Conservation (phyloP, 2,888 invertebrate species). For the Stenichneumon culpator region DNA sequence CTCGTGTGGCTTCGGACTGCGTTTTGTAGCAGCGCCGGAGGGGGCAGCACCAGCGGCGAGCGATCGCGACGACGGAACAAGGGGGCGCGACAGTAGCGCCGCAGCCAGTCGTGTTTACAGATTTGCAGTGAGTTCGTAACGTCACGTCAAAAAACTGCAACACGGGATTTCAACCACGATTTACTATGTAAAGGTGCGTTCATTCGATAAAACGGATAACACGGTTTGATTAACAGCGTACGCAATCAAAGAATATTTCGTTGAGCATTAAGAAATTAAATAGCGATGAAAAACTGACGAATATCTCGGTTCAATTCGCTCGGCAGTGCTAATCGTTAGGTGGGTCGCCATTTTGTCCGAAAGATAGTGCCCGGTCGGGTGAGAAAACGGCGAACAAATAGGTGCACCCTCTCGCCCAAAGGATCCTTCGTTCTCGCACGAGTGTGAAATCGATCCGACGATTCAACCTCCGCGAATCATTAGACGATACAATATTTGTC, state of each 20-base stretch:
- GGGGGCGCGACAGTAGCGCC: slow-evolving; percentile 76
- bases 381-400: slow-evolving; percentile 78
- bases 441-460: slow-evolving; percentile 37
- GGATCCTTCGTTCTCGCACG: slow-evolving; percentile 55
- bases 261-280: slow-evolving; percentile 10
- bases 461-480: background rate
- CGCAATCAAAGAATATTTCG: background rate
- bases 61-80: slow-evolving; percentile 27
- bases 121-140: slow-evolving; percentile 83
- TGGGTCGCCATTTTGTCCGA: slow-evolving; percentile 85
- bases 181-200: slow-evolving; percentile 84
- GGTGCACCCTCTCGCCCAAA: slow-evolving; percentile 72
- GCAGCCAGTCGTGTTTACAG: slow-evolving; percentile 82
- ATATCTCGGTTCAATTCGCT: slow-evolving; percentile 72
- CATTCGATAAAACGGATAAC: slow-evolving; percentile 54
- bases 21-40: background rate
- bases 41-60: slow-evolving; percentile 14
- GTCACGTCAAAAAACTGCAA: slow-evolving; percentile 84
- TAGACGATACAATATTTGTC: background rate
- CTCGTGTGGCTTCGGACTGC: background rate
- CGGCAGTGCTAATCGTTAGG: slow-evolving; percentile 83
- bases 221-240: background rate
- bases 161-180: slow-evolving; percentile 81
- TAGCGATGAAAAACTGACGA: slow-evolving; percentile 46
- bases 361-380: slow-evolving; percentile 80